Evolutionary conservation across 2,113 vertebrate species (phyloP), one percentile per base, ranked within the genome.

Genomic region (Corythornis vintsioides): DNA sequence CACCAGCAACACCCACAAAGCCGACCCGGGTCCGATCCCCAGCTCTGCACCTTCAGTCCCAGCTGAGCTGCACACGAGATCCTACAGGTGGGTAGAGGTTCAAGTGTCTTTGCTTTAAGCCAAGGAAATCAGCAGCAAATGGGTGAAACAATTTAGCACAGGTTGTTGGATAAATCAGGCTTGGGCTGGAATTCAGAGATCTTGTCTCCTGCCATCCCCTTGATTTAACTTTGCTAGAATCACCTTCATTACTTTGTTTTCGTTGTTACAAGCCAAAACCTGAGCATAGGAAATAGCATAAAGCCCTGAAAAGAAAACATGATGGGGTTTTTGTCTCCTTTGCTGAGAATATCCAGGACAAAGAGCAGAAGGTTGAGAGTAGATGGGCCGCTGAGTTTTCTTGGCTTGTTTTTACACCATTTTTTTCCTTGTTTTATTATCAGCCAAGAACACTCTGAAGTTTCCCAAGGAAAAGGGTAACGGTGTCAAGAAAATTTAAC

Each of bases 401-500:
- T 42, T 72, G 19, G 7, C 57, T 73, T 57, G 20, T 53, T 88
- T 91, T 86, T 33, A 66, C 64, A 70, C 19, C 50, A 70, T 86
- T 63, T 80, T 83, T 77, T 24, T 4, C 69, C 50, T 55, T 57
- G 74, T 86, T 90, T 95, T 72, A 61, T 72, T 79, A 67, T 91
- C 81, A 77, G 71, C 75, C 74, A 83, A 75, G 75, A 63, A 48
- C 40, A 16, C 31, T 29, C 56, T 42, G 33, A 90, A 81, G 72
- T 70, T 88, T 92, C 84, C 70, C 45, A 57, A 95, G 60, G 86
- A 92, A 95, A 94, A 94, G 83, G 65, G 76, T 88, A 95, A 92
- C 38, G 20, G 66, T 86, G 87, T 90, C 94, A 88, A 40, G 84
- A 74, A 89, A 84, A 93, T 84, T 69, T 82, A 91, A 92, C 67